Evolutionary conservation across 2,888 invertebrate species (phyloP).

Genomic region (Galerucella calmariensis): DNA sequence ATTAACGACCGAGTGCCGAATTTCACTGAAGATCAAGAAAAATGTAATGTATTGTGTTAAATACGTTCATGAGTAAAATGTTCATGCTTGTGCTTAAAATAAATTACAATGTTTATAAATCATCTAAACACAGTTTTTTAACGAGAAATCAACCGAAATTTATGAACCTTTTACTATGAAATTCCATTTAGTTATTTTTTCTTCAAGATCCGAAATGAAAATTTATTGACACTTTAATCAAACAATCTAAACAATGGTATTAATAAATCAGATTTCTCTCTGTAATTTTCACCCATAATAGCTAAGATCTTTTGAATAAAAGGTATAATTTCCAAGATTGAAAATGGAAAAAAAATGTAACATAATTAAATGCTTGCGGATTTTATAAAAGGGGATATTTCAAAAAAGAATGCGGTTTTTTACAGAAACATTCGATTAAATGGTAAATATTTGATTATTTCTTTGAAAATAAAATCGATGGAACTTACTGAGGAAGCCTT

Average conservation of each 20-base stretch:
- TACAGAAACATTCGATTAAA: background rate
- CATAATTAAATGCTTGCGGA: constrained; percentile 2
- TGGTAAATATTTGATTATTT: background rate
- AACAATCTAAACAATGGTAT: background rate
- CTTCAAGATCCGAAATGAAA: background rate
- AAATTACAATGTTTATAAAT: constrained; percentile 9
- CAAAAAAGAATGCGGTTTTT: background rate
- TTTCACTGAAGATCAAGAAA: no score
- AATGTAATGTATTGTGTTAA: no score
- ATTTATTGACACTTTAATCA: constrained; percentile 1
- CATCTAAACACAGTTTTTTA: background rate
- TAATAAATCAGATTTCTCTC: constrained; percentile 1
- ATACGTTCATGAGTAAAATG: no score
- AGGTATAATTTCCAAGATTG: background rate
- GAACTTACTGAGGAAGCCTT: background rate
- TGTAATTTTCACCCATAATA: constrained; percentile 2
- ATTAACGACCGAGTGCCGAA: no score
- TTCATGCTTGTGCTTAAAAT: background rate
- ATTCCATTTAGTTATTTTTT: background rate
- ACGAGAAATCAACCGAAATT: no score
- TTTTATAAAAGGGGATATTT: background rate
- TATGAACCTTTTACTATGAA: background rate
- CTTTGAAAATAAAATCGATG: background rate
- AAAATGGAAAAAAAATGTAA: background rate
- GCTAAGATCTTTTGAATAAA: background rate